phyloP scores from a whole-genome alignment of 2,888 invertebrate species.

The Cheilosia impressa region DNA sequence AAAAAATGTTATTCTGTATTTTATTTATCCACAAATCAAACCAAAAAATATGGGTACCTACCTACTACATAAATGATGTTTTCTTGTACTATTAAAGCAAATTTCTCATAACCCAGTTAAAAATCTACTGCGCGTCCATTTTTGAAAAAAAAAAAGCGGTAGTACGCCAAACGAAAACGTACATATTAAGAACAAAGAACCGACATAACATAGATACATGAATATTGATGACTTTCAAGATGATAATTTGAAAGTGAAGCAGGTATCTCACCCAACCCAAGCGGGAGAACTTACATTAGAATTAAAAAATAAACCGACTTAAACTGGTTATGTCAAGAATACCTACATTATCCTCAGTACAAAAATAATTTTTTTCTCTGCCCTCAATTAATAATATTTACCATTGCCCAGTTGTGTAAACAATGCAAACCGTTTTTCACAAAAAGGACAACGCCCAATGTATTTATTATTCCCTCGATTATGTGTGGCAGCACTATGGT shows the following conservation, averaged over 20 bases:
- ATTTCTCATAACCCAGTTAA: too few species aligned
- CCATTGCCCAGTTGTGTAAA: neutral
- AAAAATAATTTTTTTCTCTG: neutral
- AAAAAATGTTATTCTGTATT: too few species aligned
- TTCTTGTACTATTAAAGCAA: too few species aligned
- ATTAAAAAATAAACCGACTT: neutral
- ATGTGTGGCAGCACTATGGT: slow-evolving; percentile 4
- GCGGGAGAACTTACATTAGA: neutral
- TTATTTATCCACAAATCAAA: too few species aligned
- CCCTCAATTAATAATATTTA: neutral
- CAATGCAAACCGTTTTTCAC: neutral
- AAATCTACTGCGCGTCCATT: too few species aligned
- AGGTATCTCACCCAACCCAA: neutral
- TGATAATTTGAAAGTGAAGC: neutral
- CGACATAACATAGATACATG: neutral
- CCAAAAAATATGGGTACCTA: too few species aligned
- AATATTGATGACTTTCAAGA: neutral
- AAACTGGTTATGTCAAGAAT: neutral
- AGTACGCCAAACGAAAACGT: neutral
- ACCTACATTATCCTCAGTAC: too few species aligned
- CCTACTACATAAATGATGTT: too few species aligned
- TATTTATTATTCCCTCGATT: neutral
- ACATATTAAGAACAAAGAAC: neutral
- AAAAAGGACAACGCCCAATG: slow-evolving; percentile 7
- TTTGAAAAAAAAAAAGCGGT: too few species aligned